phyloP scores from a whole-genome alignment of 2,797 vertebrate species.

The Somateria mollissima region DNA sequence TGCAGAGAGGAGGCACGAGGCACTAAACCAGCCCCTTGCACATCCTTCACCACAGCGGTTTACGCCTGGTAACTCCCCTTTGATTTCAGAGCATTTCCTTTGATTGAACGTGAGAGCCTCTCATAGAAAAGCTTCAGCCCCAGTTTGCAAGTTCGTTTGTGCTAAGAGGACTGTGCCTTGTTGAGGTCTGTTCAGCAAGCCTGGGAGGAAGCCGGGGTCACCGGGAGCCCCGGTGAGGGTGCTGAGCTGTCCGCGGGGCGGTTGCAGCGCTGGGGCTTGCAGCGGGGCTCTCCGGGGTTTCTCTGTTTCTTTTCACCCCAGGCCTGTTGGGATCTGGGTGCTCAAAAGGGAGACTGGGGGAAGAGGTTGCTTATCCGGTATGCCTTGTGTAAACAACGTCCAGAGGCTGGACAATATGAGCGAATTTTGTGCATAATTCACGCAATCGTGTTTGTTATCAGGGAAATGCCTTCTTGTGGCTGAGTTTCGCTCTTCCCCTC shows the following conservation, averaged over 20 bases:
- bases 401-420: conserved; percentile 24
- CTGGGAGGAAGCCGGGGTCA: background rate
- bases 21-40: background rate
- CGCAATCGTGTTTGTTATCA: conserved; percentile 68
- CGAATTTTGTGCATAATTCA: conserved; percentile 53
- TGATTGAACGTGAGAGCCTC: background rate
- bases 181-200: background rate
- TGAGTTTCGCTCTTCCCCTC: conserved; percentile 66
- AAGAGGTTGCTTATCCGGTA: conserved; percentile 28
- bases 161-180: rapidly evolving
- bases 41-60: background rate
- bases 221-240: rapidly evolving
- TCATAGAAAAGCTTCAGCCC: background rate
- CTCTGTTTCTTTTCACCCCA: background rate
- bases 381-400: conserved; percentile 51
- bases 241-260: background rate
- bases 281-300: background rate
- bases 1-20: background rate
- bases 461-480: conserved; percentile 75
- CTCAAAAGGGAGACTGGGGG: background rate
- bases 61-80: background rate
- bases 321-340: background rate
- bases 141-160: background rate
- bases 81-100: background rate
- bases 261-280: background rate